phyloP scores from a whole-genome alignment of 2,888 invertebrate species.

The Stenolophus ochropezus region DNA sequence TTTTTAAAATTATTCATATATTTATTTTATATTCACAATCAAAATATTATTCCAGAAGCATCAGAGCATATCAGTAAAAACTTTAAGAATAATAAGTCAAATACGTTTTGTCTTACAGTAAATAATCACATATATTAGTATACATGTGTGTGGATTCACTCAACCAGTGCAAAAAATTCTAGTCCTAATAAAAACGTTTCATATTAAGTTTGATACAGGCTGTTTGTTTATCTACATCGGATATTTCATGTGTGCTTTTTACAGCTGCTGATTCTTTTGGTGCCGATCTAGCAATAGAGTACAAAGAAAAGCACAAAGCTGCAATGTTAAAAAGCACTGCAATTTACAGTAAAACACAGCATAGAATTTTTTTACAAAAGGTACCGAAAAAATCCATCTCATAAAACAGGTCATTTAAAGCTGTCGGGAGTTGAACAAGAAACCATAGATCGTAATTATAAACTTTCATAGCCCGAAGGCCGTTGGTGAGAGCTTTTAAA shows the following conservation, averaged over 20 bases:
- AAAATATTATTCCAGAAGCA: too few species aligned
- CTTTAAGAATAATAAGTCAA: too few species aligned
- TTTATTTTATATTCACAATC: too few species aligned
- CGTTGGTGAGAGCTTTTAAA: conserved; percentile 37
- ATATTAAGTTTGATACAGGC: background rate
- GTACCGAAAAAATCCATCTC: background rate
- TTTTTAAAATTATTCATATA: too few species aligned
- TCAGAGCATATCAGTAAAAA: too few species aligned
- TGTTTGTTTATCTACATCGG: background rate
- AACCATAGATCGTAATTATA: conserved; percentile 53
- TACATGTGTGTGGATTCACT: too few species aligned
- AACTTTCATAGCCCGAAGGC: conserved; percentile 45
- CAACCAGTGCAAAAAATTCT: background rate
- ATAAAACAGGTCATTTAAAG: conserved; percentile 22
- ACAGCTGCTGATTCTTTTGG: background rate
- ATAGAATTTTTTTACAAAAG: background rate
- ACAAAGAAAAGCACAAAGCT: background rate
- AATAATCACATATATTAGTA: too few species aligned
- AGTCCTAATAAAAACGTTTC: background rate
- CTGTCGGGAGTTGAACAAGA: conserved; percentile 21
- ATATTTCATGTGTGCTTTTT: background rate
- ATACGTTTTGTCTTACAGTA: too few species aligned
- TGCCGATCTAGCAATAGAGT: background rate
- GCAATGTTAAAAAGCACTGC: background rate
- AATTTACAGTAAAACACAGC: background rate